Conservation (phyloP, 2,888 invertebrate genomes). For the Sinodicranocentrus sp. region DNA sequence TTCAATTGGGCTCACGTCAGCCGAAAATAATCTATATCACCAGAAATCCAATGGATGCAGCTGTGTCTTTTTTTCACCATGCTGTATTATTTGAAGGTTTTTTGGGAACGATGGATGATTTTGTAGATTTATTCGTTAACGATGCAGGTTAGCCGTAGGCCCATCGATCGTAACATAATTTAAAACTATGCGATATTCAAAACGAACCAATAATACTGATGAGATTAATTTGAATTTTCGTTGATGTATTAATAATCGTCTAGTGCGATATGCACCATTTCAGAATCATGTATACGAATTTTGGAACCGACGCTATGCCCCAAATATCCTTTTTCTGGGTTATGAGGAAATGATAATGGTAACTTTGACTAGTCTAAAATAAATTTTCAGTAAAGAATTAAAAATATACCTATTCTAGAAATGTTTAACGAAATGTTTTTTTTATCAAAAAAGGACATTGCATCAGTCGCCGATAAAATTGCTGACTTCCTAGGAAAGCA, state of each 20-base stretch:
- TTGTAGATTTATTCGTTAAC: slow-evolving; percentile 82
- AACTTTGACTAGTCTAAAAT: no score
- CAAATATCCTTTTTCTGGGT: slow-evolving; percentile 87
- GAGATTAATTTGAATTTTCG: no score
- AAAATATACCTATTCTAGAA: no score
- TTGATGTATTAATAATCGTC: neutral
- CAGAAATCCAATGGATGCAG: slow-evolving; percentile 91
- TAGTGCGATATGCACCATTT: slow-evolving; percentile 62
- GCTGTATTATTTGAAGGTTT: slow-evolving; percentile 85
- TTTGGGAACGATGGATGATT: slow-evolving; percentile 81
- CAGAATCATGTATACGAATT: slow-evolving; percentile 78
- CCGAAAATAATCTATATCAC: slow-evolving; percentile 90
- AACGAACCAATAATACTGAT: neutral
- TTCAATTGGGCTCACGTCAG: neutral
- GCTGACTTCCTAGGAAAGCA: slow-evolving; percentile 6
- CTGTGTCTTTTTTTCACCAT: slow-evolving; percentile 89
- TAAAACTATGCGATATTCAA: neutral
- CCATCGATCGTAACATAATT: no score
- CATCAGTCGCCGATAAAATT: neutral
- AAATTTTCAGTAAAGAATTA: no score
- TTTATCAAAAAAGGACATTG: no score
- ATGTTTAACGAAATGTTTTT: no score
- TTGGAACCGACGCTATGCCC: slow-evolving; percentile 85
- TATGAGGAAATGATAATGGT: neutral
- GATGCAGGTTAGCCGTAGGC: slow-evolving; percentile 78